Percentiles rank a stretch among this genome's conserved stretches.
Conservation (phyloP, 2,888 invertebrate species). For the Drosophila mettleri region DNA sequence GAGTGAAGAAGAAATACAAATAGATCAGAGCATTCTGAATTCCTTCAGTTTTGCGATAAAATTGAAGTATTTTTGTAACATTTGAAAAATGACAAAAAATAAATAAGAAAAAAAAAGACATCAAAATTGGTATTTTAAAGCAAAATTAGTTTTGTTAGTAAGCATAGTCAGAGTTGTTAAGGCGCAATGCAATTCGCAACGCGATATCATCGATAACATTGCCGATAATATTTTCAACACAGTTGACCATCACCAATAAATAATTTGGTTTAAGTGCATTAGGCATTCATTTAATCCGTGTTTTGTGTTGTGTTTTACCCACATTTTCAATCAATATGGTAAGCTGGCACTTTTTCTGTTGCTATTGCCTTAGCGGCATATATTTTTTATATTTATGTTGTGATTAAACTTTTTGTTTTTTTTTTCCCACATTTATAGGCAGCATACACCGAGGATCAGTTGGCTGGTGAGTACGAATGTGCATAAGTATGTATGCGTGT, state of each 20-base stretch:
- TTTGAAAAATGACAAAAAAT: neutral
- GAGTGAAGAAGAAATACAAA: no score
- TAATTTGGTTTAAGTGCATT: conserved; percentile 55
- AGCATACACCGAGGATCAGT: conserved; percentile 95
- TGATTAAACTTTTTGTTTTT: conserved; percentile 32
- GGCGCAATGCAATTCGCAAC: neutral
- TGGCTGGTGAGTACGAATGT: conserved; percentile 91
- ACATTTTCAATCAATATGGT: conserved; percentile 68
- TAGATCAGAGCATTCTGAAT: neutral
- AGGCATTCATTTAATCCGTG: conserved; percentile 64
- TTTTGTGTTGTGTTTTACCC: conserved; percentile 71
- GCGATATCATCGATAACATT: conserved; percentile 32
- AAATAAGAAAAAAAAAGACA: no score
- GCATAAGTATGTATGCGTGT: conserved; percentile 20
- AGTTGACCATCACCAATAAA: conserved; percentile 44
- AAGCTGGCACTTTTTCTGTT: conserved; percentile 33
- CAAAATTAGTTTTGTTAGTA: neutral
- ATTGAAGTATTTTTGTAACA: neutral
- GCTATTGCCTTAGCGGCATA: neutral
- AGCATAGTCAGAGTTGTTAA: conserved; percentile 20
- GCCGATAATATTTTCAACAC: conserved; percentile 21
- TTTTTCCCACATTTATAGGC: conserved; percentile 87
- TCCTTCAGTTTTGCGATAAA: neutral
- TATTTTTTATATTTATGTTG: conserved; percentile 5
- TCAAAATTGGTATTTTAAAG: neutral